Conservation (phyloP, 2,888 invertebrate genomes). For the Cephus runcator region DNA sequence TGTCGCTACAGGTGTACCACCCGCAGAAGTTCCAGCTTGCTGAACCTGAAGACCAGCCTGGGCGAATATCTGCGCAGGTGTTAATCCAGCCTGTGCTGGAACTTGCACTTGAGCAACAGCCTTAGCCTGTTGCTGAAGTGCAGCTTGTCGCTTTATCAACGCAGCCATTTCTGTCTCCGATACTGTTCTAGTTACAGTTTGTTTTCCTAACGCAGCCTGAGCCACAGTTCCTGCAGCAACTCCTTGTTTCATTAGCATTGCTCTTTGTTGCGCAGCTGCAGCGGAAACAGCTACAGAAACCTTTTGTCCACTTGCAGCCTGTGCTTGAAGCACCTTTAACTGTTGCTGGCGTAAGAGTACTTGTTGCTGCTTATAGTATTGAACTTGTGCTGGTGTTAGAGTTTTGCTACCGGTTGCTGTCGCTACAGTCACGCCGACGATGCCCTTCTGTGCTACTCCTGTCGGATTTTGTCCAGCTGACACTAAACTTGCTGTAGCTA, state of each 20-base stretch:
- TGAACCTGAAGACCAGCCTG: slow-evolving; percentile 69
- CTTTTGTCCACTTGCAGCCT: slow-evolving; percentile 57
- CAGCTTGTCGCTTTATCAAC: slow-evolving; percentile 69
- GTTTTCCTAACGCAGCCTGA: slow-evolving; percentile 58
- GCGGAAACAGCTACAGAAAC: slow-evolving; percentile 60
- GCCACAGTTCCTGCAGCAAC: slow-evolving; percentile 34
- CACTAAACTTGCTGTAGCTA: slow-evolving; percentile 54
- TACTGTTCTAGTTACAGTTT: slow-evolving; percentile 67
- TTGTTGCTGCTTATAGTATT: slow-evolving; percentile 75
- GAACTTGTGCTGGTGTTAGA: slow-evolving; percentile 69
- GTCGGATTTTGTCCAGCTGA: slow-evolving; percentile 50
- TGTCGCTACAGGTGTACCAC: slow-evolving; percentile 70
- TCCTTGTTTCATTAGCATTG: slow-evolving; percentile 55
- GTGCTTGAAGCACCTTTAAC: slow-evolving; percentile 54
- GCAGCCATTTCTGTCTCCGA: slow-evolving; percentile 72
- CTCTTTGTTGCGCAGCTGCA: slow-evolving; percentile 54
- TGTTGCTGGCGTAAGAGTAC: slow-evolving; percentile 60
- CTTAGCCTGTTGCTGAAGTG: slow-evolving; percentile 54
- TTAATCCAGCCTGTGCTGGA: slow-evolving; percentile 54
- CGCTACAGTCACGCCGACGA: slow-evolving; percentile 67
- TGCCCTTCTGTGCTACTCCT: slow-evolving; percentile 52
- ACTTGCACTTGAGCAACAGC: slow-evolving; percentile 63
- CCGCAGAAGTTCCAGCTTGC: slow-evolving; percentile 66
- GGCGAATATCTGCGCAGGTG: slow-evolving; percentile 70
- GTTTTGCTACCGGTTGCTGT: slow-evolving; percentile 67